phyloP scores from a whole-genome alignment of 2,888 invertebrate species.

The Chaetogeoica ovagalla region DNA sequence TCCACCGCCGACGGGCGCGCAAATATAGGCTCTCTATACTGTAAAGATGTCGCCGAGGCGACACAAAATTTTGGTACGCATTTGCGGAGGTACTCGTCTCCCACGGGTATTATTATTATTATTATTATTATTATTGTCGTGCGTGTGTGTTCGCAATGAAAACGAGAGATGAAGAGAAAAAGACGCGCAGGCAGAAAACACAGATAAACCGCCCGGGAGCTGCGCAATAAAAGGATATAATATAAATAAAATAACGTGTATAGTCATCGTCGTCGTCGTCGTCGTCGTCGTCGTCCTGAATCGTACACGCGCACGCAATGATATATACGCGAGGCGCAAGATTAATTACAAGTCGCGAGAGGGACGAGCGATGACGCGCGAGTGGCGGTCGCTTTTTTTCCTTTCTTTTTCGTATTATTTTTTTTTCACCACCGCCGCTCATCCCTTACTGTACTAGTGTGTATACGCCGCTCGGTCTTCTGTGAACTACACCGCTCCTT shows the following conservation, averaged over 20 bases:
- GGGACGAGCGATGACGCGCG: slow-evolving; percentile 11
- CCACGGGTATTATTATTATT: too few relatives aligned
- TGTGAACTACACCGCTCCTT: too few relatives aligned
- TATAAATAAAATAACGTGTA: slow-evolving; percentile 51
- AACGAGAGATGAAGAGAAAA: slow-evolving; percentile 1
- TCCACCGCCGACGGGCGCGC: too few relatives aligned
- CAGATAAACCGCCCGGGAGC: neutral
- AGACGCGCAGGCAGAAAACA: too few relatives aligned
- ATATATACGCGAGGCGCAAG: slow-evolving; percentile 15
- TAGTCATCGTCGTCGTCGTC: slow-evolving; percentile 35
- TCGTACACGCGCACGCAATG: neutral
- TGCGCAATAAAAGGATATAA: slow-evolving; percentile 36
- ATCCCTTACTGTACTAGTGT: too few relatives aligned
- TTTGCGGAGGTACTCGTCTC: too few relatives aligned
- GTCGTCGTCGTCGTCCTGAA: slow-evolving; percentile 28
- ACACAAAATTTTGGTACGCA: neutral
- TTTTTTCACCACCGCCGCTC: neutral
- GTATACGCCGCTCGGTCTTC: too few relatives aligned
- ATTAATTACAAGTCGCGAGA: slow-evolving; percentile 47
- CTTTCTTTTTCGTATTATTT: neutral
- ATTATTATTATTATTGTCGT: too few relatives aligned
- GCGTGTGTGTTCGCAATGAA: slow-evolving; percentile 8
- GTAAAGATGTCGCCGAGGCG: too few relatives aligned
- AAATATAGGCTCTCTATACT: too few relatives aligned
- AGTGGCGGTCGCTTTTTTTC: slow-evolving; percentile 13